Base-by-base conservation (phyloP, 2,888 invertebrate species). In the Platerodrilus igneus region DNA sequence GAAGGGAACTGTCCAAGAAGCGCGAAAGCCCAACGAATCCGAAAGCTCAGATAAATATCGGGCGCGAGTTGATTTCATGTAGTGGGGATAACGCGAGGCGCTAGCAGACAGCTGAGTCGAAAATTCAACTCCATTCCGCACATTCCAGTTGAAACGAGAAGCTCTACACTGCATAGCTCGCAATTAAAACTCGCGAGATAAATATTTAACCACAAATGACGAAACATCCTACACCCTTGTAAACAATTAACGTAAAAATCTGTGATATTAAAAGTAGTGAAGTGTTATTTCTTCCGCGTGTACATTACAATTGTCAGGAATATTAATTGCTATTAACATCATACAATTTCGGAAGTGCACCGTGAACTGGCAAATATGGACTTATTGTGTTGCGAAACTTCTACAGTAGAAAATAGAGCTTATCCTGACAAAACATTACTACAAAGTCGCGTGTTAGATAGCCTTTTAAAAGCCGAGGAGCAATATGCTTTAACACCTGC, bases 391-490 rank as follows among this genome's bases (percentile, higher is more conserved):
- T 64, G 59, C 59, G 67, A 67, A 59, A 48, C 51, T 16, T 38
- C 60, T 38, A 56, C 60, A 45, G 58, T 56, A 42, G 66, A 66
- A 51, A 60, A 58, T 45, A 57, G 55, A 52, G 67, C 68, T 29
- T 63, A 65, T 52, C 59, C 77, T 47, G 91, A 91, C 72, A 85
- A 85, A 34, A 81, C 78, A 55, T 76, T 90, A 57, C 72, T 86
- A 57, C 76, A 80, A 49, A 86, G 87, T 70, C 78, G 89, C 58
- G 88, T 89, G 63, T 75, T 91, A 52, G 77, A 80, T 66, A 87
- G 87, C 72, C 77, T 93, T 58, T 76, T 94, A 59, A 81, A 81
- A 61, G 81, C 82, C 35, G 94, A 94, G 75, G 89, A 90, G 67
- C 79, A 83, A 63, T 88, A 87, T 71, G 79, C 83, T 50, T 77